Percentiles rank a stretch among this genome's conserved stretches.
phyloP scores from a whole-genome alignment of 2,797 vertebrate genomes.

The Australoheros facetus region DNA sequence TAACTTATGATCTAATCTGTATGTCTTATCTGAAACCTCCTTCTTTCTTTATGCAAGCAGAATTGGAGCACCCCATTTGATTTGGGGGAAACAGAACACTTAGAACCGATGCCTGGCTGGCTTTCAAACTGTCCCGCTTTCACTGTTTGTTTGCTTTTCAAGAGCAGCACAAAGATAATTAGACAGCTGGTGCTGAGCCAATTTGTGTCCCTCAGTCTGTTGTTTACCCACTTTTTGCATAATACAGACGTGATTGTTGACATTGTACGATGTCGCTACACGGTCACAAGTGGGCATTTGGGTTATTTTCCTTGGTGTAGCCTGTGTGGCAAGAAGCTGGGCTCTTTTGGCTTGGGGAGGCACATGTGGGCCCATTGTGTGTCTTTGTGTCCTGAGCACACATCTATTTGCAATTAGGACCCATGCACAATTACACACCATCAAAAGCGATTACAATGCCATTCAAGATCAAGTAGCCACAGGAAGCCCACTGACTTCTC shows the following conservation, averaged over 20 bases:
- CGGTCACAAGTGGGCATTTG: constrained; percentile 70
- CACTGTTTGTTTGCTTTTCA: constrained; percentile 81
- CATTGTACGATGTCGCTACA: constrained; percentile 64
- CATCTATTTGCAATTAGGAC: constrained; percentile 40
- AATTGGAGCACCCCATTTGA: constrained; percentile 63
- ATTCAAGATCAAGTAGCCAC: constrained; percentile 36
- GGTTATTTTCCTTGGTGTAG: constrained; percentile 52
- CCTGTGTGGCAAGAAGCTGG: constrained; percentile 26
- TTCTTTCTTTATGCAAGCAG: constrained; percentile 37
- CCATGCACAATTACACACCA: constrained; percentile 35
- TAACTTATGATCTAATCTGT: constrained; percentile 74
- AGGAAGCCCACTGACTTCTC: constrained; percentile 22
- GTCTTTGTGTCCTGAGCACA: constrained; percentile 38
- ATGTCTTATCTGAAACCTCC: constrained; percentile 56
- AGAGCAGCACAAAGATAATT: constrained; percentile 83
- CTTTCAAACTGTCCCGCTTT: constrained; percentile 73
- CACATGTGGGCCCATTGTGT: constrained; percentile 24
- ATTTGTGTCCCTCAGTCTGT: constrained; percentile 79
- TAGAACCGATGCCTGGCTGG: constrained; percentile 65
- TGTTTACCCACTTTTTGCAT: constrained; percentile 80
- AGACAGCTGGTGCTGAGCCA: constrained; percentile 82
- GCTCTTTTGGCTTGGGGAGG: constrained; percentile 16
- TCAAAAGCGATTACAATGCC: constrained; percentile 26
- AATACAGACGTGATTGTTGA: constrained; percentile 78
- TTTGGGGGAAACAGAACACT: constrained; percentile 68